These are phyloP conservation scores for Menura novaehollandiae DNA, from an alignment of 2,113 vertebrate genomes.

Conservation along the genomic window DNA sequence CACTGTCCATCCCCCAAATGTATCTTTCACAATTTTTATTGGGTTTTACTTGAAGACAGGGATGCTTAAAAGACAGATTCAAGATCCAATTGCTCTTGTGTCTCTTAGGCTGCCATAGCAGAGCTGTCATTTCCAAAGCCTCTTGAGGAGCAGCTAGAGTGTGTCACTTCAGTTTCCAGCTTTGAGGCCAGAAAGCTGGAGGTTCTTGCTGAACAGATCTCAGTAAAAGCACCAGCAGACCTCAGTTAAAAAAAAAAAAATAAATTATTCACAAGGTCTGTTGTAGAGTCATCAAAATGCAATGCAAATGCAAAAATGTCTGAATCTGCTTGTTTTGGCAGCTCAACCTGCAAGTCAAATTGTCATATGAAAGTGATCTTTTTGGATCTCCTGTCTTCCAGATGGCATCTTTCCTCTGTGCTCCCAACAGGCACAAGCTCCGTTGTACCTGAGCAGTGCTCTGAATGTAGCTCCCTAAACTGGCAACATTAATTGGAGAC, in stretches of 20 bases:
- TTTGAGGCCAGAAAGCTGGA: neutral
- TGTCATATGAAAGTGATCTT: neutral
- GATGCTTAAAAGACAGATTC: neutral
- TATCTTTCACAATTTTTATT: neutral
- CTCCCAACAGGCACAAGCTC: neutral
- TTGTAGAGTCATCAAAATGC: neutral
- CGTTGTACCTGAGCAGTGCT: neutral
- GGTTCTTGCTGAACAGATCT: neutral
- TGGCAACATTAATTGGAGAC: neutral
- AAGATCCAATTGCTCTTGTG: neutral
- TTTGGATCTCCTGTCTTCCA: neutral
- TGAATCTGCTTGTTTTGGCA: slow-evolving; percentile 3
- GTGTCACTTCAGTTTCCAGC: neutral
- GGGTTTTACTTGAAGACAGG: neutral
- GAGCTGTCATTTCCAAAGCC: neutral
- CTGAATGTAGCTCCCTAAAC: neutral
- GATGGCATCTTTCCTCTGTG: neutral
- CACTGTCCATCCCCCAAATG: neutral
- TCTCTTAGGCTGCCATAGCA: neutral
- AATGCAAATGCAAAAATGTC: slow-evolving; percentile 4
- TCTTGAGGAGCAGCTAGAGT: neutral
- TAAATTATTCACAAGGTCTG: neutral
- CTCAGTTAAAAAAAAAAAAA: neutral
- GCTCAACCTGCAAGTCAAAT: neutral
- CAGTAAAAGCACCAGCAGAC: neutral